Evolutionary conservation across 1,140 invertebrate genomes (phyloP), one percentile per base, ranked within the genome.

Genomic region (Papilio helenus): DNA sequence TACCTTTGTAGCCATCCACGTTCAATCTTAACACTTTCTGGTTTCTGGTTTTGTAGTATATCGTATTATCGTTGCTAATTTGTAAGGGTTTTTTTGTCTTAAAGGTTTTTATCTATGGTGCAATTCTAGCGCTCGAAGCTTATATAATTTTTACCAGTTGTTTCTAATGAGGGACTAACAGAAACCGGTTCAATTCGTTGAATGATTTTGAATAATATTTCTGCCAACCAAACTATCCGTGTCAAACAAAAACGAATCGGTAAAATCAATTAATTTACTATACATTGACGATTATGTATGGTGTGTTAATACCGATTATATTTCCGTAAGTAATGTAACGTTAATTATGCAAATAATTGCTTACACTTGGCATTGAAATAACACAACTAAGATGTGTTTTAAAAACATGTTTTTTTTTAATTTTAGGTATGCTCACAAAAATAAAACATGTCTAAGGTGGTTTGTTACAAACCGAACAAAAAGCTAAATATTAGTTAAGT

Each of bases 201-300:
- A 29, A 61, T 23, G 23, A 23, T 26, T 4, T 16, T 29, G 12
- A 68, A 16, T 14, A 26, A 29, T 14, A 23, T 29, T 61, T 10
- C 2, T 61, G 5, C 61, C 7, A 7, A 26, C 26, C 14, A 68
- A 18, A 68, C 12, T 34, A 68, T 34, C 26, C 61, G 26, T 65
- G 23, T 29, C 23, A 26, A 68, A 68, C 14, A 29, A 68, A 68
- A 68, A 68, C 14, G 26, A 29, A 68, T 68, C 26, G 61, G 26
- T 68, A 5, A 68, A 68, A 68, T 29, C 26, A 9, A 34, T 68
- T 68, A 68, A 16, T 68, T 68, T 29, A 68, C 26, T 34, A 68
- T 68, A 68, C 61, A 68, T 29, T 68, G 61, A 68, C 61, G 61
- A 68, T 68, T 68, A 29, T 68, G 61, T 68, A 68, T 34, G 61